These are phyloP conservation scores for Desmophyllum pertusum DNA, from an alignment of 92 coral and sea anemone genomes.

Conservation along the genomic window DNA sequence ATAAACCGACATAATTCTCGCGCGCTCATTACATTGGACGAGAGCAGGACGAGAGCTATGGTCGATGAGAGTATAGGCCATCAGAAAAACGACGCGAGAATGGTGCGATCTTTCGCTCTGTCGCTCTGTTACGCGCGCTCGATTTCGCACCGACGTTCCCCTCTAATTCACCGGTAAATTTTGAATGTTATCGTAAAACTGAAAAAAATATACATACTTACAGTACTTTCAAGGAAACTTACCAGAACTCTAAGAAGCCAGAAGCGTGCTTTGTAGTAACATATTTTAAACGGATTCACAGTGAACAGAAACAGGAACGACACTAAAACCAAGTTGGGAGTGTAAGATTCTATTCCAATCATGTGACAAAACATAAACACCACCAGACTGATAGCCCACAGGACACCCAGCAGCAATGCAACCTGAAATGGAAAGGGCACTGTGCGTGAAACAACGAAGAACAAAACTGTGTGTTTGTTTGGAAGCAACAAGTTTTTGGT, in stretches of 20 bases:
- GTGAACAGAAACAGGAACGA: constrained; percentile 72
- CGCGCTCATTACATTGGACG: no score
- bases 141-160: no score
- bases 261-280: constrained; percentile 86
- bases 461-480: not conserved
- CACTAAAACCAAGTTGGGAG: constrained; percentile 78
- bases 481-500: no score
- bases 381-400: constrained; percentile 85
- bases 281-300: constrained; percentile 85
- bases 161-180: not conserved
- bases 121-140: no score
- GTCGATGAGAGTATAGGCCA: no score
- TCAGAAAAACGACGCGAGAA: no score
- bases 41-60: no score
- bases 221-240: constrained; percentile 33
- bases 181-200: not conserved
- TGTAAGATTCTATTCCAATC: constrained; percentile 66
- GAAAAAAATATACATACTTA: not conserved
- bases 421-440: constrained; percentile 55
- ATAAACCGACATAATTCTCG: no score
- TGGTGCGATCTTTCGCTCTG: no score
- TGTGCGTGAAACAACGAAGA: not conserved
- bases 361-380: constrained; percentile 72
- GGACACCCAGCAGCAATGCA: constrained; percentile 76
- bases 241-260: constrained; percentile 95